Evolutionary conservation across 1,140 invertebrate genomes (phyloP).

Genomic region (Heliconius congener): DNA sequence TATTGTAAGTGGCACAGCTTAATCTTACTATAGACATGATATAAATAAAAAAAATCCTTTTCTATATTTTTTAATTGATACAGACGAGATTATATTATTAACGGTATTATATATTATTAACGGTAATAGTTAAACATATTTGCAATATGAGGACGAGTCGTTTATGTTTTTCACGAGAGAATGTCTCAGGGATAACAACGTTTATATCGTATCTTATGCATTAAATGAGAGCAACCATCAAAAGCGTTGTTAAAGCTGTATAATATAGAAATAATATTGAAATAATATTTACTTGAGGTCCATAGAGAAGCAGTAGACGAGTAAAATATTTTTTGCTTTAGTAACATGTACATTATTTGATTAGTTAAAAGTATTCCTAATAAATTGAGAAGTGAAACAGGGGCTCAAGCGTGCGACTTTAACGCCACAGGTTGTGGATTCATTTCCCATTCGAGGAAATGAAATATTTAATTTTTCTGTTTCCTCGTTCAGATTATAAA

Average conservation of each 20-base stretch:
- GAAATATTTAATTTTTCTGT: too few relatives aligned
- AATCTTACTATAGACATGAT: not conserved
- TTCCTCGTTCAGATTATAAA: too few relatives aligned
- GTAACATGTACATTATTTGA: not conserved
- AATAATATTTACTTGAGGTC: not conserved
- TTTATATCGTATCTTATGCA: slow-evolving; percentile 4
- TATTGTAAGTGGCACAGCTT: not conserved
- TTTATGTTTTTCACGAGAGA: slow-evolving; percentile 6
- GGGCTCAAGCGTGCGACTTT: too few relatives aligned
- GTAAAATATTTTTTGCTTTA: not conserved
- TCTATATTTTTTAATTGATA: not conserved
- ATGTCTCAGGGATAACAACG: slow-evolving; percentile 13
- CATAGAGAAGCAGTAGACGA: not conserved
- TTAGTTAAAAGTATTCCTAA: too few relatives aligned
- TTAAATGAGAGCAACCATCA: slow-evolving; percentile 12
- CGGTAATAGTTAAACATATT: not conserved
- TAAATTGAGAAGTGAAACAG: too few relatives aligned
- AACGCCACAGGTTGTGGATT: too few relatives aligned
- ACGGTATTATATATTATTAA: not conserved
- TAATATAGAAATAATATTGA: not conserved
- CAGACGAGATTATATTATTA: not conserved
- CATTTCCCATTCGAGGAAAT: too few relatives aligned
- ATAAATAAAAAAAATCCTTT: not conserved
- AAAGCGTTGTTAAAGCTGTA: not conserved
- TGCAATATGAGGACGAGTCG: not conserved